Base-by-base conservation (phyloP, 2,797 vertebrate species). In the Podarcis lilfordi region DNA sequence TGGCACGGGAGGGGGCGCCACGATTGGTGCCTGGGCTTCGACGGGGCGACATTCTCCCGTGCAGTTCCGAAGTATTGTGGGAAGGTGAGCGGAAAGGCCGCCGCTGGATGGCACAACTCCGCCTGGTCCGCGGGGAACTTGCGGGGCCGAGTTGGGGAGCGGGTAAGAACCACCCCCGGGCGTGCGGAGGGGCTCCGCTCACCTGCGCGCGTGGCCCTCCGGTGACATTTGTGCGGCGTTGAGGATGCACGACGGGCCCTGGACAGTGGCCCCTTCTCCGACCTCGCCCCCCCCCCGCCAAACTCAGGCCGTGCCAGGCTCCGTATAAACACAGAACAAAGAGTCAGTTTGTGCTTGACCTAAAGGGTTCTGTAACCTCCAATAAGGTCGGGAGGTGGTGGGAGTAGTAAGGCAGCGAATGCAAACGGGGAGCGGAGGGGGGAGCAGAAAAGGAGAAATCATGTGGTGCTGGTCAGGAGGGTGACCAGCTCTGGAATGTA, bases 321-420 rank as follows among this genome's bases (percentile, higher is more conserved):
- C 92, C 86, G 86, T 86, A 55, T 86, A 85, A 87, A 74, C 89
- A 86, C 74, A 87, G 85, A 66, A 79, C 86, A 87, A 92, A 76
- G 74, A 76, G 35, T 66, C 74, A 61, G 69, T 78, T 45, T 89
- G 87, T 77, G 29, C 27, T 64, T 77, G 83, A 45, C 71, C 68
- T 84, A 86, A 89, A 89, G 88, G 78, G 37, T 80, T 85, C 69
- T 61, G 83, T 66, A 88, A 84, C 82, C 76, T 88, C 66, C 87
- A 43, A 4, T 71, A 35, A 84, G 76, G 87, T 88, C 75, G 37
- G 72, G 87, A 80, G 64, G 87, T 27, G 29, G 68, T 13, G 68
- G 32, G 81, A 37, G 75, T n/a, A 32, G 21, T 25, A 45, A 45
- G 59, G 2, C 40, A 69, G 19, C 15, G 25, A 40, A 55, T 59